phyloP scores from a whole-genome alignment of 2,113 vertebrate genomes.

The Pterocles burchelli region DNA sequence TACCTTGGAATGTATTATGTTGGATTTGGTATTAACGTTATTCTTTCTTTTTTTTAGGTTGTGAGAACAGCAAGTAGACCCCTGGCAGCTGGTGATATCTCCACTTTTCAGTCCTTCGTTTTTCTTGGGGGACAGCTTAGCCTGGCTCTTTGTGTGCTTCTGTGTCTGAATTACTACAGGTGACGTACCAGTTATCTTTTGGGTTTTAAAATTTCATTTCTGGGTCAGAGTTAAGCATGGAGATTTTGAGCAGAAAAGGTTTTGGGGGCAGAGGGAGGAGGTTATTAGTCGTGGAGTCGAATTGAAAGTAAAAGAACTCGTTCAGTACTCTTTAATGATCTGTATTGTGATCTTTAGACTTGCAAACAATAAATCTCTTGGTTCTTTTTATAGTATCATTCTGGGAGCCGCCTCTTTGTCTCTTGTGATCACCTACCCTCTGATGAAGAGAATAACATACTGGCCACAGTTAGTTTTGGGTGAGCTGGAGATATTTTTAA shows the following conservation, averaged over 20 bases:
- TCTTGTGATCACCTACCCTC: constrained; percentile 89
- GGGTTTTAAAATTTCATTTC: not conserved
- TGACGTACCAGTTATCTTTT: constrained; percentile 33
- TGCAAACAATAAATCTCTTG: not conserved
- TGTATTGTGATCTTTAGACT: not conserved
- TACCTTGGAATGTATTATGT: not conserved
- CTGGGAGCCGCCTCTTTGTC: constrained; percentile 89
- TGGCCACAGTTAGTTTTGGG: constrained; percentile 94
- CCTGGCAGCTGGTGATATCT: constrained; percentile 89
- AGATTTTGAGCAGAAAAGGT: not conserved
- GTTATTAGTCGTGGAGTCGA: not conserved
- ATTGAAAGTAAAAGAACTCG: not conserved
- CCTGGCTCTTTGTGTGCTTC: constrained; percentile 85
- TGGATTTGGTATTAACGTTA: not conserved
- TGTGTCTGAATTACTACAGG: constrained; percentile 97
- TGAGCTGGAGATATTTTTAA: constrained; percentile 60
- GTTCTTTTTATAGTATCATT: constrained; percentile 77
- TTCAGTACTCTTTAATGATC: not conserved
- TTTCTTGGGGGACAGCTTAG: constrained; percentile 92
- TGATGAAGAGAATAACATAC: constrained; percentile 96
- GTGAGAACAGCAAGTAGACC: constrained; percentile 88
- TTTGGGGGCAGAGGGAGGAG: not conserved
- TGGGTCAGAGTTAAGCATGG: not conserved
- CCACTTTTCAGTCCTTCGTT: constrained; percentile 82
- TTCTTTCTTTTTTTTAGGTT: constrained; percentile 78